Percentiles rank a stretch among this genome's conserved stretches.
Conservation (phyloP, 1,140 invertebrate species). For the Orussus abietinus region DNA sequence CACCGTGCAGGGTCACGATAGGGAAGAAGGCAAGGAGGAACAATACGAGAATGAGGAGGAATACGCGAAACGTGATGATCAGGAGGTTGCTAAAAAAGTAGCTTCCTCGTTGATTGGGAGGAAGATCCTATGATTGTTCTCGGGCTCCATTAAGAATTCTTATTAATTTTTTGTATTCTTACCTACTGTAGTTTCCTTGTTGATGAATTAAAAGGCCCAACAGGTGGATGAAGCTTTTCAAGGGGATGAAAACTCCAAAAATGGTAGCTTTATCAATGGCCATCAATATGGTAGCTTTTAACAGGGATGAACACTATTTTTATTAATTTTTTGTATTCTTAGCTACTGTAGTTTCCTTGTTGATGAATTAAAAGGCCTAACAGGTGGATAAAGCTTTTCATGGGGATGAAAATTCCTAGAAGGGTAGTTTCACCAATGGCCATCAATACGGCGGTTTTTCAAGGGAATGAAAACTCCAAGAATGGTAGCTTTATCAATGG, state of each 20-base stretch:
- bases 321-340: too few species aligned
- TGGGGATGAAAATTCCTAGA: slow-evolving; percentile 59
- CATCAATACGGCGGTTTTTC: slow-evolving; percentile 58
- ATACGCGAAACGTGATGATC: too few species aligned
- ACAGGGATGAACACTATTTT: slow-evolving; percentile 61
- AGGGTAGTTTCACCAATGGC: slow-evolving; percentile 61
- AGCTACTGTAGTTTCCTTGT: too few species aligned
- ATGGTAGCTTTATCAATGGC: slow-evolving; percentile 61
- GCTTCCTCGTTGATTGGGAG: too few species aligned
- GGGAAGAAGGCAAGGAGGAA: slow-evolving; percentile 62
- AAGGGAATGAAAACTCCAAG: slow-evolving; percentile 65
- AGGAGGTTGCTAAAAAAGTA: too few species aligned
- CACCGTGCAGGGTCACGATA: slow-evolving; percentile 63
- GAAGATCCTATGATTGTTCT: too few species aligned
- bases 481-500: slow-evolving; percentile 62
- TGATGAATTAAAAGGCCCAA: slow-evolving; percentile 60
- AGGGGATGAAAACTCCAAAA: slow-evolving; percentile 59
- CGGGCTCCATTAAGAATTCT: too few species aligned
- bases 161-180: too few species aligned
- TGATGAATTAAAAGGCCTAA: slow-evolving; percentile 60
- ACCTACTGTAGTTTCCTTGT: too few species aligned
- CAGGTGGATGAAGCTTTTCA: slow-evolving; percentile 62
- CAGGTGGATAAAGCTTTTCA: slow-evolving; percentile 62
- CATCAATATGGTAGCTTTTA: slow-evolving; percentile 58
- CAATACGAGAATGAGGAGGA: slow-evolving; percentile 64